Evolutionary conservation across 2,113 vertebrate genomes (phyloP), one percentile per base, ranked within the genome.

Genomic region (Albula glossodonta): DNA sequence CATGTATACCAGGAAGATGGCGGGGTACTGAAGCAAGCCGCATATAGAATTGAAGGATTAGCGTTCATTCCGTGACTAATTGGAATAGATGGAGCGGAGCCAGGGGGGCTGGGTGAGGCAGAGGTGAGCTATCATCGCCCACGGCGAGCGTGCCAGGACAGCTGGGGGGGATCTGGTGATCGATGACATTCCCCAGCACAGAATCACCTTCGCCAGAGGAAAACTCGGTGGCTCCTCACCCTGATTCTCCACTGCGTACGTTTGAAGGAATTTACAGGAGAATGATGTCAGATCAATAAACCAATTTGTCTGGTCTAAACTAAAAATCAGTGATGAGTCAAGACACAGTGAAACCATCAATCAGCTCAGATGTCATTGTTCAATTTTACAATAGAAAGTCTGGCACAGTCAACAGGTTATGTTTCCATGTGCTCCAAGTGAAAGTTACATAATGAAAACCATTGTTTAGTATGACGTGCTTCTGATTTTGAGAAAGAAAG

Each of bases 201-300:
- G n/a, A 84, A 78, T 81, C 53, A 84, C n/a, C 57, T 84, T 66
- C 56, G 25, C 12, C 49, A 80, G 15, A 10, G 22, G 63, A 8
- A 41, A 82, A 52, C 79, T 17, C 25, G 19, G 41, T 84, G 83
- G 31, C 9, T 66, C 17, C 48, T 8, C 82, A n/a, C 10, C 0
- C 63, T 84, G 80, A 57, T 85, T 85, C 82, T 83, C 11, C 49
- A 77, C 51, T 80, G 63, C 57, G 84, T 85, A 90, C 81, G 60
- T 84, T 66, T 31, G n/a, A 57, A 90, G 86, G 89, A 90, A 91
- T 93, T 93, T 91, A 92, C 88, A 78, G 90, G 87, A 63, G 56
- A 52, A 82, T 89, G 88, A 90, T 89, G 90, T 91, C 87, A 91
- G 52, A 7, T 83, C 88, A 79, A 88, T 87, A 88, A 88, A 89